phyloP scores from a whole-genome alignment of 2,113 vertebrate genomes.

The Chinchilla lanigera region DNA sequence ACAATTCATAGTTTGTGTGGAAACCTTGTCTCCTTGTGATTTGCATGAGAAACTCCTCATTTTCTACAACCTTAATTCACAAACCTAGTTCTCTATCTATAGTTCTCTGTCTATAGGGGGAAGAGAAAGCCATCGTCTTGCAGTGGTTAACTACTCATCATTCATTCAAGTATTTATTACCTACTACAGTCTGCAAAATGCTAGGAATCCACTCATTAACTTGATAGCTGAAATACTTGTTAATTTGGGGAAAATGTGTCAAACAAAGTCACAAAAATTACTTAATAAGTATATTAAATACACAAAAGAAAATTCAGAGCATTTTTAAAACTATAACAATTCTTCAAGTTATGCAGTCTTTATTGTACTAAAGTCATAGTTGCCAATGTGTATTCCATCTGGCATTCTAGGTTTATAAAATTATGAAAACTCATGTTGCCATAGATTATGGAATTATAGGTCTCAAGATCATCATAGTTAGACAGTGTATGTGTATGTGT shows the following conservation, averaged over 20 bases:
- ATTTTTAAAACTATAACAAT: neutral
- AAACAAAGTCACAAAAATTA: neutral
- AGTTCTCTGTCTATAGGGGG: neutral
- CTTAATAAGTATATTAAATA: neutral
- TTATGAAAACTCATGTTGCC: neutral
- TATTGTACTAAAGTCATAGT: neutral
- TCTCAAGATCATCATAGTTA: neutral
- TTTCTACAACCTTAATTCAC: neutral
- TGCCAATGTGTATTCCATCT: neutral
- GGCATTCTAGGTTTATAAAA: neutral
- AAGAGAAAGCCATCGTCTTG: neutral
- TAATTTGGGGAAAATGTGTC: neutral
- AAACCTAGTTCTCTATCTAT: neutral
- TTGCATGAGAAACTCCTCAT: neutral
- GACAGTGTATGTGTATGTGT: neutral
- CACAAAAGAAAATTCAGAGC: neutral
- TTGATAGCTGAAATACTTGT: neutral
- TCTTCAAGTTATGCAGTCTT: neutral
- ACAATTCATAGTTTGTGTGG: neutral
- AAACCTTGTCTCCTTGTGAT: neutral
- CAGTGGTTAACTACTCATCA: neutral
- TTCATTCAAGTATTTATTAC: constrained; percentile 34
- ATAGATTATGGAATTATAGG: neutral
- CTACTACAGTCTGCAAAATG: neutral
- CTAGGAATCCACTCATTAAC: neutral